Conservation (phyloP, 2,888 invertebrate species). For the Xanthia icteritia region DNA sequence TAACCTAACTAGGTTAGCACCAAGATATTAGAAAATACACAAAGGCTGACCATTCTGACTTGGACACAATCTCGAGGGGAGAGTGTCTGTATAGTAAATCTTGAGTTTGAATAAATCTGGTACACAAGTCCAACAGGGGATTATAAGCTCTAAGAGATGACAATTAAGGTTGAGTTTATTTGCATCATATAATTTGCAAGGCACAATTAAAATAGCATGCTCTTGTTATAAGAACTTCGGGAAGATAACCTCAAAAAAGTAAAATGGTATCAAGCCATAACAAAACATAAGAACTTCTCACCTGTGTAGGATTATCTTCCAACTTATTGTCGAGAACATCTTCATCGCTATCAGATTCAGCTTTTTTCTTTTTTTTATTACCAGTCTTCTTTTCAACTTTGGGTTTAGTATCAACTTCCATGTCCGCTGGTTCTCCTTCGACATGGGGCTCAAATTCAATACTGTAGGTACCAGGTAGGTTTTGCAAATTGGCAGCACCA, state of each 20-base stretch:
- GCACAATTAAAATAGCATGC: not conserved
- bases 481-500: conserved; percentile 83
- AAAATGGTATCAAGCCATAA: not conserved
- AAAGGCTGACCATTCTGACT: too few species aligned
- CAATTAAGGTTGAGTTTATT: not conserved
- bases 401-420: conserved; percentile 87
- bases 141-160: not conserved
- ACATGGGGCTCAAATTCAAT: conserved; percentile 84
- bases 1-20: not conserved
- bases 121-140: not conserved
- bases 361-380: conserved; percentile 89
- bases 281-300: conserved; percentile 61
- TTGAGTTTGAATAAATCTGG: not conserved
- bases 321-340: conserved; percentile 92
- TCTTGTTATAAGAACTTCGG: not conserved
- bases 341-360: conserved; percentile 85
- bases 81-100: not conserved
- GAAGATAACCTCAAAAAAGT: conserved; percentile 32
- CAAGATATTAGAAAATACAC: not conserved
- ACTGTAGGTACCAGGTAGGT: conserved; percentile 80
- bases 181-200: not conserved
- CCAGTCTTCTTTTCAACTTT: conserved; percentile 86
- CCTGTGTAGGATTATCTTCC: conserved; percentile 92
- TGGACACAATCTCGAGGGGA: not conserved
- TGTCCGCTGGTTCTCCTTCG: conserved; percentile 78